Percentiles rank a stretch among this genome's conserved stretches.
phyloP scores from a whole-genome alignment of 2,888 invertebrate genomes.

The Magallana nippona region DNA sequence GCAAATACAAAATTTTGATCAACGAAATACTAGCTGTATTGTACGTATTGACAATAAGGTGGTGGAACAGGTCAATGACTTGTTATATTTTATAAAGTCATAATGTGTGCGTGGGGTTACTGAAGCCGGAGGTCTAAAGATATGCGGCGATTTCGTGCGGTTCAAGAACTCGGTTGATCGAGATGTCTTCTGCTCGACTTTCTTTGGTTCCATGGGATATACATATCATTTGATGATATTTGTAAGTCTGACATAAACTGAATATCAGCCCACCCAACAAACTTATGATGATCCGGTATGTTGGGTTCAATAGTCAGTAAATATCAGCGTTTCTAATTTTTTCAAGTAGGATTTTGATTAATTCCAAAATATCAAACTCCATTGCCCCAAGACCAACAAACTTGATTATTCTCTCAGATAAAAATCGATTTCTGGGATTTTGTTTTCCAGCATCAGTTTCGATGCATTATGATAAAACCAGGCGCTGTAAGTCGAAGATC shows the following conservation, averaged over 20 bases:
- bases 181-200: too few species aligned
- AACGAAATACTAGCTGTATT: too few species aligned
- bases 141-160: too few species aligned
- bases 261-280: not conserved
- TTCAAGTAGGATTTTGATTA: constrained; percentile 4
- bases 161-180: too few species aligned
- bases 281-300: not conserved
- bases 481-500: too few species aligned
- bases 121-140: too few species aligned
- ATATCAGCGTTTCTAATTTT: not conserved
- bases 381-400: not conserved
- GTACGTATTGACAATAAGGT: too few species aligned
- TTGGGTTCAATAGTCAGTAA: not conserved
- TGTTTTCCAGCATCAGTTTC: not conserved
- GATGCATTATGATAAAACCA: not conserved
- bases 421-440: not conserved
- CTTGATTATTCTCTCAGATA: not conserved
- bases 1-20: too few species aligned
- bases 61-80: too few species aligned
- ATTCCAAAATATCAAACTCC: not conserved
- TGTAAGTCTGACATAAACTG: not conserved
- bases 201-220: too few species aligned
- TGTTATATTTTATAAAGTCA: too few species aligned
- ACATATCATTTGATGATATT: not conserved
- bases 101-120: too few species aligned